Conservation (phyloP, 2,888 invertebrate species). For the Nomada ferruginata region DNA sequence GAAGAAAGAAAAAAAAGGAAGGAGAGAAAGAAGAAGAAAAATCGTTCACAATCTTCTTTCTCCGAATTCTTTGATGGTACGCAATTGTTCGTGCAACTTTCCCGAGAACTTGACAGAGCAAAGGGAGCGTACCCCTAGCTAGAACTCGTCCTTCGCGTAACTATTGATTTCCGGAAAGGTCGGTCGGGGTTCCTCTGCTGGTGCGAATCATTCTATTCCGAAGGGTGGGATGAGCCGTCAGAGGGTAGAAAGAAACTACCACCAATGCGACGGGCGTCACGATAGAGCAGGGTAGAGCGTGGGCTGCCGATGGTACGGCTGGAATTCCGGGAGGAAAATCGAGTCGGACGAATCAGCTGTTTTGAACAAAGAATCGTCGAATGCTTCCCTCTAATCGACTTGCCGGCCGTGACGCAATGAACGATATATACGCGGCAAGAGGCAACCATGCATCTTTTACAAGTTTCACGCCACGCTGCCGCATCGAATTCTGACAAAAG, state of each 20-base stretch:
- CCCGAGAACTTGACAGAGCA: constrained; percentile 43
- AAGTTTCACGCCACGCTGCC: constrained; percentile 33
- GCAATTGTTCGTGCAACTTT: constrained; percentile 58
- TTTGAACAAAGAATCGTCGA: constrained; percentile 66
- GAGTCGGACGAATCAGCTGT: constrained; percentile 72
- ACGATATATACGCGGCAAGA: constrained; percentile 43
- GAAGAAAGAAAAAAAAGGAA: not conserved
- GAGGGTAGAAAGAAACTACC: constrained; percentile 65
- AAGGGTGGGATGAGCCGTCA: constrained; percentile 39
- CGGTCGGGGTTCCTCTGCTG: constrained; percentile 61
- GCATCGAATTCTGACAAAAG: constrained; percentile 42
- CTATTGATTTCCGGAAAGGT: constrained; percentile 75
- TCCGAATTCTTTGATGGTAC: constrained; percentile 42
- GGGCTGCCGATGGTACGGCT: constrained; percentile 37
- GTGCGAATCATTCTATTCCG: constrained; percentile 72
- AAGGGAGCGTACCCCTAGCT: constrained; percentile 45
- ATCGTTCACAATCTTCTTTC: constrained; percentile 6
- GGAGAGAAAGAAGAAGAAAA: not conserved
- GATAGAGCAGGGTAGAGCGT: constrained; percentile 15
- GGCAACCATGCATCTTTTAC: constrained; percentile 55
- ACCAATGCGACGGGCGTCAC: constrained; percentile 37
- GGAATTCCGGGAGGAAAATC: constrained; percentile 65
- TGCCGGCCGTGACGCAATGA: constrained; percentile 66
- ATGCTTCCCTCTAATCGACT: constrained; percentile 65
- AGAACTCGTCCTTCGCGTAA: constrained; percentile 69